Base-by-base conservation (phyloP, 2,113 vertebrate genomes). In the Passer domesticus region DNA sequence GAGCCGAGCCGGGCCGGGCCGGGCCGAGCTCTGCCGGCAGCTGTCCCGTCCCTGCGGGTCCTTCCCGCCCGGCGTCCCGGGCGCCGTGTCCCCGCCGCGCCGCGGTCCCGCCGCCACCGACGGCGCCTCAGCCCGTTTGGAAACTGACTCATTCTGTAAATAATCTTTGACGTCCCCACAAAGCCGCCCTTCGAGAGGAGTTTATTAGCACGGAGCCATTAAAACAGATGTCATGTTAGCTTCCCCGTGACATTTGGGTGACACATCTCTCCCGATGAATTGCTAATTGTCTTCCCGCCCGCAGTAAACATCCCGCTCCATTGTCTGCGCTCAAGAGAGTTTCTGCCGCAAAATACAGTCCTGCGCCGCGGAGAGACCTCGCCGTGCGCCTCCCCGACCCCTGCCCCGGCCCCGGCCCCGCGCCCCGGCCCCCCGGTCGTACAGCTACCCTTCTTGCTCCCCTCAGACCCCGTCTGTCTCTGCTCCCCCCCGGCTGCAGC, bases 101-200 rank as follows among this genome's bases (percentile, higher is more conserved):
- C 22, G 63, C 53, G 17, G 63, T 94, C 94, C 94, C 95, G 90
- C 93, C 93, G 92, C 96, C 97, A 95, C 97, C 97, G 93, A 97
- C 96, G 85, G 97, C 95, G 96, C 85, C 95, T 94, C 95, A 84
- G 94, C 94, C 96, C 95, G 89, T 96, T 97, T 94, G 96, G 79
- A 96, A 95, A 96, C 89, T 83, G 97, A 97, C 93, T 98, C 96
- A 86, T 97, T 97, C 95, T 96, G 96, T 97, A 97, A 98, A 98
- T 97, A 97, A 97, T 97, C 98, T 97, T 97, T 97, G 97, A 98
- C 98, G 95, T 96, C 88, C 91, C 91, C 94, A 97, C 97, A 98
- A 98, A 98, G 95, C 95, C 96, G 88, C 95, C 92, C 96, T 97
- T 97, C 66, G 94, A 98, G 88, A 96, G 93, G 93, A 97, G 97